Conservation (phyloP, 2,797 vertebrate species). For the Aldrovandia affinis region DNA sequence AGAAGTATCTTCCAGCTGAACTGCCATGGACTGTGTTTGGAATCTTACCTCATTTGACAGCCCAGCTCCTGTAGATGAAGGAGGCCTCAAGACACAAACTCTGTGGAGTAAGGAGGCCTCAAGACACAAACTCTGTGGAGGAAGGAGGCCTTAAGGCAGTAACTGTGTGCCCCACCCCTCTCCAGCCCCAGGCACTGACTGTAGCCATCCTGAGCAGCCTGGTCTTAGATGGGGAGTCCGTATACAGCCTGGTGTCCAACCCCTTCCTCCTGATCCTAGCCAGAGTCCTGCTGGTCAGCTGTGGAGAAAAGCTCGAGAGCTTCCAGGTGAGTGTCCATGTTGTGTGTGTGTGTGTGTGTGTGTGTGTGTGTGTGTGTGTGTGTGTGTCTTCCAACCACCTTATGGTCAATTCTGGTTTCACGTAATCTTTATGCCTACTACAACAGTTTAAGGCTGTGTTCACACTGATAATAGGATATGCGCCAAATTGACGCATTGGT, state of each 20-base stretch:
- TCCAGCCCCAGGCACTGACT: constrained; percentile 63
- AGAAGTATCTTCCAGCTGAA: background rate
- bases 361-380: background rate
- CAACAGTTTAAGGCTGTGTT: too few relatives aligned
- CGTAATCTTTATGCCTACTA: background rate
- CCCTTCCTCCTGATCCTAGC: constrained; percentile 86
- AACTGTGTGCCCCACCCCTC: background rate
- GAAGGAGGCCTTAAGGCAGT: background rate
- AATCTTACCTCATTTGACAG: background rate
- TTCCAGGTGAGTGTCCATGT: constrained; percentile 78
- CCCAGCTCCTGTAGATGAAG: background rate
- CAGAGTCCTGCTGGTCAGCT: constrained; percentile 79
- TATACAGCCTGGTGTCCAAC: constrained; percentile 84
- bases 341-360: background rate
- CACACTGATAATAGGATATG: too few relatives aligned
- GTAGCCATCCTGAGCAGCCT: constrained; percentile 73
- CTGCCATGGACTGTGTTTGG: background rate
- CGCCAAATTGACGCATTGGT: too few relatives aligned
- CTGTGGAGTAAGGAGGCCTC: too few relatives aligned
- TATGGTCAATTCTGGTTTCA: background rate
- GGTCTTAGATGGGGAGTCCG: constrained; percentile 86
- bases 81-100: too few relatives aligned
- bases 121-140: too few relatives aligned
- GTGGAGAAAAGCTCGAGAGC: constrained; percentile 73
- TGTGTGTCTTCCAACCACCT: constrained; percentile 37